phyloP scores from a whole-genome alignment of 2,888 invertebrate genomes.

The Pachliopta kotzebuea region DNA sequence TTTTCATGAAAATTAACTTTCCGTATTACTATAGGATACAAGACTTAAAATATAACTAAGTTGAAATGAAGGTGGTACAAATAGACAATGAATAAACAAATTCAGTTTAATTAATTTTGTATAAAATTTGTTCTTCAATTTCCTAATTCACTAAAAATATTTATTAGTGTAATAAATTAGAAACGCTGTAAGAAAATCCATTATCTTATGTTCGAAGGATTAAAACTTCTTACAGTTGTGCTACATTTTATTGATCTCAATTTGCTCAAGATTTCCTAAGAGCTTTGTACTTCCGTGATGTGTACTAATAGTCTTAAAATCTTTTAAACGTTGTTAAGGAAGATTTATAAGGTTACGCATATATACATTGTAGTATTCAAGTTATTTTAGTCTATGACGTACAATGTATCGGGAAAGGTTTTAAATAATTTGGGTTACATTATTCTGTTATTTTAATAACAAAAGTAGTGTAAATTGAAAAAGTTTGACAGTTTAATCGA shows the following conservation, averaged over 20 bases:
- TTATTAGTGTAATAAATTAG: slow-evolving; percentile 2
- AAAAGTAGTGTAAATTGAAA: too few relatives aligned
- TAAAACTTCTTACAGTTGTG: slow-evolving; percentile 1
- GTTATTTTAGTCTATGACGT: too few relatives aligned
- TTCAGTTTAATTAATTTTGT: not conserved
- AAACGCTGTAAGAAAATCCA: not conserved
- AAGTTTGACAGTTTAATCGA: too few relatives aligned
- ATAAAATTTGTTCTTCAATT: not conserved
- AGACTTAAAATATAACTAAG: not conserved
- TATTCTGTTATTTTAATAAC: too few relatives aligned
- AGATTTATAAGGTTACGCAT: not conserved
- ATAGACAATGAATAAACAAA: not conserved
- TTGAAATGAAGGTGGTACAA: not conserved
- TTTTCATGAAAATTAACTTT: not conserved
- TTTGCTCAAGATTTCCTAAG: not conserved
- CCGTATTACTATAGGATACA: not conserved
- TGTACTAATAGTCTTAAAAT: not conserved
- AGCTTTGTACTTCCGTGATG: slow-evolving; percentile 1
- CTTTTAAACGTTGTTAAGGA: slow-evolving; percentile 2
- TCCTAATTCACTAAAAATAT: not conserved
- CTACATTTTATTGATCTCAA: not conserved
- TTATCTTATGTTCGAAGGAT: not conserved
- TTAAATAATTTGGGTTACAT: too few relatives aligned
- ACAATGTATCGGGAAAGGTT: too few relatives aligned
- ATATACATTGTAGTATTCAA: too few relatives aligned